phyloP scores from a whole-genome alignment of 2,888 invertebrate genomes.

The Strigamia crassipes region DNA sequence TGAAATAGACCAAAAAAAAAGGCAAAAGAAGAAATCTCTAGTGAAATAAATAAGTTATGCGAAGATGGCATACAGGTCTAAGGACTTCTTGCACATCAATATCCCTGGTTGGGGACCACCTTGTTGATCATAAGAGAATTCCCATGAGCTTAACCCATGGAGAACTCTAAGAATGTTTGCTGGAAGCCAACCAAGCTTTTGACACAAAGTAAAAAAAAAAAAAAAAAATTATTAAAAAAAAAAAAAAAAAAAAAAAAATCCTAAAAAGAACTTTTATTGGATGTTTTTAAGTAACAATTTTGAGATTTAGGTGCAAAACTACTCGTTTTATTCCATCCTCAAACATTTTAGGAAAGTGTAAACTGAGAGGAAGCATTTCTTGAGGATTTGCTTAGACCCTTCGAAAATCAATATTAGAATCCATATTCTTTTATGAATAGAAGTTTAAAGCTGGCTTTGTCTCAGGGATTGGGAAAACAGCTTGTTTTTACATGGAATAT shows the following conservation, averaged over 20 bases:
- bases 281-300: not conserved
- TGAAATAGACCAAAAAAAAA: not conserved
- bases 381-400: not conserved
- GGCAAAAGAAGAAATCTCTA: slow-evolving; percentile 14
- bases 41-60: slow-evolving; percentile 42
- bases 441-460: slow-evolving; percentile 40
- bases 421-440: slow-evolving; percentile 40
- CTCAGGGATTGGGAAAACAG: slow-evolving; percentile 33
- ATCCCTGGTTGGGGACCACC: slow-evolving; percentile 24
- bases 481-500: slow-evolving; percentile 38
- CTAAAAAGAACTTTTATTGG: not conserved
- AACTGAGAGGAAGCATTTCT: not conserved
- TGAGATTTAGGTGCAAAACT: not conserved
- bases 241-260: not conserved
- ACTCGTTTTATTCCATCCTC: not conserved
- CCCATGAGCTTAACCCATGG: slow-evolving; percentile 12
- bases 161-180: slow-evolving; percentile 34
- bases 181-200: slow-evolving; percentile 36
- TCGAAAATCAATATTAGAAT: slow-evolving; percentile 36
- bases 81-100: slow-evolving; percentile 39
- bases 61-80: slow-evolving; percentile 29
- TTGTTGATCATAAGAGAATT: slow-evolving; percentile 42
- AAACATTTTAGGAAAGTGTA: not conserved
- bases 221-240: not conserved
- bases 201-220: not conserved